Evolutionary conservation across 2,888 invertebrate species (phyloP).

Genomic region (Saturnia japonica): DNA sequence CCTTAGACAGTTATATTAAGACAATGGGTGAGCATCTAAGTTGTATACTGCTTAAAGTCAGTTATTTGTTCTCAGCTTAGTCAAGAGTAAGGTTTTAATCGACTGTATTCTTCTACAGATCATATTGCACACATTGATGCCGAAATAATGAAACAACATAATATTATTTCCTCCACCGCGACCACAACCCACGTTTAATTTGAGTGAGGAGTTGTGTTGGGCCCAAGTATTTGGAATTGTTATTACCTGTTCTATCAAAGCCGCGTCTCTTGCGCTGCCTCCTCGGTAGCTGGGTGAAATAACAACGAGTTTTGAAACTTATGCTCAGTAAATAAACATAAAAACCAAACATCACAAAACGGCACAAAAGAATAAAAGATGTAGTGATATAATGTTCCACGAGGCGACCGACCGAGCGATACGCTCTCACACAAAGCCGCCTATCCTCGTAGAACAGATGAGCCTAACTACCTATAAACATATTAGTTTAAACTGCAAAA

Average conservation of each 20-base stretch:
- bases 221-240: slow-evolving; percentile 64
- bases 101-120: slow-evolving; percentile 6
- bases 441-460: slow-evolving; percentile 56
- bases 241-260: slow-evolving; percentile 83
- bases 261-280: slow-evolving; percentile 82
- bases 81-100: background rate
- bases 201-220: slow-evolving; percentile 55
- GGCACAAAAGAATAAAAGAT: slow-evolving; percentile 72
- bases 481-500: slow-evolving; percentile 79
- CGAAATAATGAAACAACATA: slow-evolving; percentile 26
- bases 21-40: background rate
- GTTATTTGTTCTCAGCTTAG: background rate
- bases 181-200: slow-evolving; percentile 41
- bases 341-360: slow-evolving; percentile 80
- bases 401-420: slow-evolving; percentile 36
- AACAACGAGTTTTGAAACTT: slow-evolving; percentile 80
- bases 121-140: slow-evolving; percentile 31
- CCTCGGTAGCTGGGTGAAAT: slow-evolving; percentile 83
- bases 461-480: slow-evolving; percentile 53
- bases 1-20: background rate
- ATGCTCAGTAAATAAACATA: slow-evolving; percentile 75
- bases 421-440: slow-evolving; percentile 23
- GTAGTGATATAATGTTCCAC: slow-evolving; percentile 55
- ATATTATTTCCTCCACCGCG: slow-evolving; percentile 47
- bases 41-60: background rate